These are phyloP conservation scores for Drosophila erecta DNA, from an alignment of 1,140 invertebrate genomes.

Conservation along the genomic window DNA sequence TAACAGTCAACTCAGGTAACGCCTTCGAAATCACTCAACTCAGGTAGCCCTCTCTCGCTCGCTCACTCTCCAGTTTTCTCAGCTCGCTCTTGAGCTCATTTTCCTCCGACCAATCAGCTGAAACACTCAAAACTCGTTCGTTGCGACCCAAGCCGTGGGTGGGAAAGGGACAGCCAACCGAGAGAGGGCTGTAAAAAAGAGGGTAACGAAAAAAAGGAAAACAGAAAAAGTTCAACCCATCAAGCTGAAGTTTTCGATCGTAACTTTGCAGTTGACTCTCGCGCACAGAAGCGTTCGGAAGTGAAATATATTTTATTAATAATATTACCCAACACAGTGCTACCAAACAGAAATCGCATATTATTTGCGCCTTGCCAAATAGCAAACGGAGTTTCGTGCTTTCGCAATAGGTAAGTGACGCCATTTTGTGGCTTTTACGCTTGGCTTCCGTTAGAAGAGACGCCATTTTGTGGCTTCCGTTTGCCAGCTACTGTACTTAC, in stretches of 20 bases:
- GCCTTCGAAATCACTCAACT: constrained; percentile 55
- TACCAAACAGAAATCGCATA: constrained; percentile 13
- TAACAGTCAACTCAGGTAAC: constrained; percentile 65
- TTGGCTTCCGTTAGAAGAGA: constrained; percentile 44
- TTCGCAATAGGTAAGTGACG: constrained; percentile 52
- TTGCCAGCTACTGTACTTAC: constrained; percentile 49
- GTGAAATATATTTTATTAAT: constrained; percentile 85
- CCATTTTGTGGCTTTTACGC: constrained; percentile 57
- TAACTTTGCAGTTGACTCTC: constrained; percentile 85
- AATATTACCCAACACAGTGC: constrained; percentile 66
- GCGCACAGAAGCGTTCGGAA: constrained; percentile 85
- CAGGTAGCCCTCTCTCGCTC: constrained; percentile 36
- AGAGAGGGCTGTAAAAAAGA: constrained; percentile 37
- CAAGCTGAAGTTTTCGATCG: constrained; percentile 84
- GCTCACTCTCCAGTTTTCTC: constrained; percentile 12
- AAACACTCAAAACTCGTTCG: constrained; percentile 70
- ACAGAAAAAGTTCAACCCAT: constrained; percentile 69
- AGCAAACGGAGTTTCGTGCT: constrained; percentile 9
- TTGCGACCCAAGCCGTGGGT: constrained; percentile 33
- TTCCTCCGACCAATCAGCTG: constrained; percentile 50
- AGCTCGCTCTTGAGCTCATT: constrained; percentile 36
- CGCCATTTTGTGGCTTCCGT: constrained; percentile 76
- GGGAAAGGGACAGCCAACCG: constrained; percentile 47
- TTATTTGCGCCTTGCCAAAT: not conserved
- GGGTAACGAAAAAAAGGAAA: constrained; percentile 20